These are phyloP conservation scores for Stichodactyla helianthus DNA, from an alignment of 64 coral and sea anemone species.

Conservation along the genomic window DNA sequence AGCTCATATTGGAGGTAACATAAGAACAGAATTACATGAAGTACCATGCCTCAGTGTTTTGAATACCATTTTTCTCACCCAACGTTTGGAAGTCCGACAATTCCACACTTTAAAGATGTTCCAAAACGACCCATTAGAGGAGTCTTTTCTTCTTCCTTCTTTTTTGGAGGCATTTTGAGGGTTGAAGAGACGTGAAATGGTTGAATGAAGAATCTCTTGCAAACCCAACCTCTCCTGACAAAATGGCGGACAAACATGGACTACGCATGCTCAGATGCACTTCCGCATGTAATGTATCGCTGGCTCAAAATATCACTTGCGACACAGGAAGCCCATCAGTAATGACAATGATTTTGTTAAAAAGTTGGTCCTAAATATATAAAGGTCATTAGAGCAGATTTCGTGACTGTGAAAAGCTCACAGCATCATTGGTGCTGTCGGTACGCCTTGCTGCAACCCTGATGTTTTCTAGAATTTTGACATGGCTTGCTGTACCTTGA, in stretches of 20 bases:
- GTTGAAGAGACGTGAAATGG: slow-evolving; percentile 48
- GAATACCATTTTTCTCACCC: slow-evolving; percentile 47
- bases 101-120: slow-evolving; percentile 93
- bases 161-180: slow-evolving; percentile 93
- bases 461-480: no score
- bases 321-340: no score
- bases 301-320: not conserved
- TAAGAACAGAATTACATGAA: not conserved
- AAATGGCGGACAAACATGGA: slow-evolving; percentile 36
- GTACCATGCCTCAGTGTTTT: not conserved
- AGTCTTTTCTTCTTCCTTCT: slow-evolving; percentile 85
- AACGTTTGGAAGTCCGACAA: slow-evolving; percentile 96
- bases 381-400: no score
- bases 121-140: slow-evolving; percentile 96
- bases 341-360: no score
- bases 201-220: slow-evolving; percentile 25
- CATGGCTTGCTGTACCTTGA: no score
- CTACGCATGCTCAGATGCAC: slow-evolving; percentile 5
- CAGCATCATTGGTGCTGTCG: no score
- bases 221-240: slow-evolving; percentile 7
- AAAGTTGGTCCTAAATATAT: no score
- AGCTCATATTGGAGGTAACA: not conserved
- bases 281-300: not conserved
- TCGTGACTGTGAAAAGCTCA: no score
- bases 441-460: no score